phyloP scores from a whole-genome alignment of 2,888 invertebrate species.

The Boloria euphrosyne region DNA sequence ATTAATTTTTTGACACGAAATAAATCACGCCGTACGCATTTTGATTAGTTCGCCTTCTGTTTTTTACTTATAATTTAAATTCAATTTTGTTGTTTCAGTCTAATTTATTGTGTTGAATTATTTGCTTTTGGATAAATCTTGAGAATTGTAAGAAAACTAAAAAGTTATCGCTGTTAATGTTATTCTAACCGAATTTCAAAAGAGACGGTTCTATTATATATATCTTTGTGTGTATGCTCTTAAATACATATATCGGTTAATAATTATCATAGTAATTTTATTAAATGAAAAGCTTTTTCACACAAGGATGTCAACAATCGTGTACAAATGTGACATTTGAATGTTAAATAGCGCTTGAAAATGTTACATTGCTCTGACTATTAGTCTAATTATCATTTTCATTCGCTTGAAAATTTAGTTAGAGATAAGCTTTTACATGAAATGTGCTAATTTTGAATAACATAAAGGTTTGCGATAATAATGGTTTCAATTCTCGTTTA shows the following conservation, averaged over 20 bases:
- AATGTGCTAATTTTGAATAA: no score
- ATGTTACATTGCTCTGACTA: constrained; percentile 14
- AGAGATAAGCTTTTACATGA: background rate
- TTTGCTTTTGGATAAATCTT: background rate
- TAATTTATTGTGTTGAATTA: constrained; percentile 7
- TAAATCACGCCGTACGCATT: constrained; percentile 70
- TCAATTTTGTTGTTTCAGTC: constrained; percentile 30
- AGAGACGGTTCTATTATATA: no score
- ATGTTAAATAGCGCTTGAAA: constrained; percentile 14
- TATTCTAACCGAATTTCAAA: no score
- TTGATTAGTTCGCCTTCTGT: constrained; percentile 61
- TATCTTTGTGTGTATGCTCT: no score
- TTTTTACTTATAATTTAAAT: constrained; percentile 38
- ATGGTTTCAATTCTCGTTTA: no score
- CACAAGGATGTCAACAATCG: constrained; percentile 4
- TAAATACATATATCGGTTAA: no score
- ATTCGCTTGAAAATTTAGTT: constrained; percentile 16
- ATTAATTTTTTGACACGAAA: constrained; percentile 76
- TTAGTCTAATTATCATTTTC: constrained; percentile 22
- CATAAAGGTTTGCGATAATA: no score
- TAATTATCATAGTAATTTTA: background rate
- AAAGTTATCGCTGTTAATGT: no score
- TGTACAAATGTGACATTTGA: constrained; percentile 12
- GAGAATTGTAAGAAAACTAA: no score
- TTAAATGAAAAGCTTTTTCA: constrained; percentile 10